A percentile compares a stretch with the other conserved stretches of the same genome.
Evolutionary conservation across 1,140 invertebrate species (phyloP).

Genomic region (Drosophila miranda): DNA sequence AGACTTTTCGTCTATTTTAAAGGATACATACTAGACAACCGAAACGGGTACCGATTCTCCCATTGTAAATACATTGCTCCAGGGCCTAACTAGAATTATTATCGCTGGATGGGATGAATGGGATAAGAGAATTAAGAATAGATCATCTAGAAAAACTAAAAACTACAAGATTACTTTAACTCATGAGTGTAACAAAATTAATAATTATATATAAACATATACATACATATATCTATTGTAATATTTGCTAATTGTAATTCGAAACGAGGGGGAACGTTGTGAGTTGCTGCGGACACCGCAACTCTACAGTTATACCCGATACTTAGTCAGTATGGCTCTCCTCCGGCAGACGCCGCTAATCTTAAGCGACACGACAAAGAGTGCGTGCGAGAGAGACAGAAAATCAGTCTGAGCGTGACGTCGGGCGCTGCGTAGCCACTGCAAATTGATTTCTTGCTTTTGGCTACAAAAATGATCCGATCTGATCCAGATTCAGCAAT

Average conservation of each 20-base stretch:
- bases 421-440: no score
- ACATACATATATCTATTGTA: slow-evolving; percentile 62
- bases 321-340: no score
- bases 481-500: no score
- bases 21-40: slow-evolving; percentile 22
- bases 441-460: no score
- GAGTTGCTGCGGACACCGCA: no score
- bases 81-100: slow-evolving; percentile 56
- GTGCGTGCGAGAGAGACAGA: no score
- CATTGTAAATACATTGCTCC: slow-evolving; percentile 71
- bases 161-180: slow-evolving; percentile 52
- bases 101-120: slow-evolving; percentile 31
- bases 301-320: no score
- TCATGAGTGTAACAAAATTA: slow-evolving; percentile 39
- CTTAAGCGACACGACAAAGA: no score
- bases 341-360: no score
- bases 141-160: slow-evolving; percentile 28
- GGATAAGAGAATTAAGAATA: slow-evolving; percentile 9
- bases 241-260: slow-evolving; percentile 75
- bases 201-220: slow-evolving; percentile 32
- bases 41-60: slow-evolving; percentile 53
- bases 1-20: slow-evolving; percentile 48
- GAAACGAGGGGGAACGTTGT: no score
- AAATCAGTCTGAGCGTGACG: no score
- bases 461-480: no score